A percentile compares a stretch with the other conserved stretches of the same genome.
Evolutionary conservation across 2,797 vertebrate species (phyloP).

Genomic region (Xiphophorus birchmanni): DNA sequence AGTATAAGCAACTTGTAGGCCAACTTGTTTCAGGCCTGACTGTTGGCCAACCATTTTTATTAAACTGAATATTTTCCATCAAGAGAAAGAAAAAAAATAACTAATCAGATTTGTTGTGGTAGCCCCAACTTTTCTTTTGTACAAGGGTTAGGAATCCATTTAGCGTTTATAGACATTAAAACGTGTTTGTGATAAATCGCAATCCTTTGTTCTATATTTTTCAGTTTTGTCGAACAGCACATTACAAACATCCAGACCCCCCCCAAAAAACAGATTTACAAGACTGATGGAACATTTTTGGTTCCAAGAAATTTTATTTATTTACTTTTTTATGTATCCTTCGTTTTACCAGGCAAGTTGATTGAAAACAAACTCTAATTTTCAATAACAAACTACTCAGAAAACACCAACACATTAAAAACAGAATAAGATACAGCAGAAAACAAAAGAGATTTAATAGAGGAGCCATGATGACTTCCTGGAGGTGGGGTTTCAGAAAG

Average conservation of each 20-base stretch:
- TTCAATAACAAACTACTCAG: too few relatives aligned
- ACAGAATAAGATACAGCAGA: neutral
- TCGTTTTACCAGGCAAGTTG: too few relatives aligned
- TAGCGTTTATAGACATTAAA: neutral
- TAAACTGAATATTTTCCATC: neutral
- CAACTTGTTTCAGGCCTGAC: constrained; percentile 1
- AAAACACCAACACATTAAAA: too few relatives aligned
- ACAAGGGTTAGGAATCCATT: neutral
- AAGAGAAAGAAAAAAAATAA: neutral
- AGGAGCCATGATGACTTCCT: too few relatives aligned
- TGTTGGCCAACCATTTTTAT: neutral
- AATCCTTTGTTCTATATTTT: neutral
- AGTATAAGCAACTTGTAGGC: neutral
- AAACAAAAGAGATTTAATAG: neutral
- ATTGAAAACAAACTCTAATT: too few relatives aligned
- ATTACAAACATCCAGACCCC: neutral
- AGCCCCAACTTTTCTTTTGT: neutral
- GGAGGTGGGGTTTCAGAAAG: too few relatives aligned
- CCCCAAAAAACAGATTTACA: neutral
- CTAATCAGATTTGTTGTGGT: neutral
- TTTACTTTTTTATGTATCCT: too few relatives aligned
- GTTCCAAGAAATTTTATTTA: neutral
- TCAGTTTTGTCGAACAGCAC: neutral
- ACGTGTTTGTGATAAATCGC: neutral
- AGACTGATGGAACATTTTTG: neutral